Evolutionary conservation across 2,113 vertebrate genomes (phyloP), one percentile per base, ranked within the genome.

Genomic region (Eulacestoma nigropectus): DNA sequence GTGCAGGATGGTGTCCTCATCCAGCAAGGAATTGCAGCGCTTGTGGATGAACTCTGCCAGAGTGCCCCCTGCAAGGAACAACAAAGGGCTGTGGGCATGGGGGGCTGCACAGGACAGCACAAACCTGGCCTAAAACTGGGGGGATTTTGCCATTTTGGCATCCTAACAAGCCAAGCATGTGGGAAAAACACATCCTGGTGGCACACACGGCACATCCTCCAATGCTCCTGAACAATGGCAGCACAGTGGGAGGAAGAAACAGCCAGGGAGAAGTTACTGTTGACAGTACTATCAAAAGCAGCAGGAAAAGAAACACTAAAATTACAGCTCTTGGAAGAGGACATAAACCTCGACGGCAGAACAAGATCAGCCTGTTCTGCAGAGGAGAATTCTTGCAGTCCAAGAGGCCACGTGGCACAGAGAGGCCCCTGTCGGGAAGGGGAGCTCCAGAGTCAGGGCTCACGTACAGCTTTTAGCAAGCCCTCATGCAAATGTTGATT

Each of bases 11-110:
- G 98, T 99, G 74, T 99, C 99, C 85, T 99, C 99, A 17, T 99
- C 99, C 96, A 99, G 97, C 95, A 99, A 97, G 39, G 99, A 99
- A 93, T 99, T 99, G 75, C 99, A 99, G 88, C 99, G 99, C 62
- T 99, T 99, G 84, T 99, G 99, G 73, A 99, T 99, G 95, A 99
- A 99, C 89, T 99, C 99, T 0, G 99, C 99, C 92, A 99, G 91
- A 1, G 99, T 99, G 63, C 99, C 99, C 55, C 99, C 99, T 99
- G 96, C 32, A 16, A 90, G 33, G 67, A 70, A 35, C 68, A 27
- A 39, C 76, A 72, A 52, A 42, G 73, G 55, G 79, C n/a, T 57
- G 8, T 90, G 16, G 37, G 77, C 63, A 95, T 42, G 30, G 46
- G 64, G 29, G n/a, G 74, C 59, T 53, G 83, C 56, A 79, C 19